Evolutionary conservation across 2,113 vertebrate species (phyloP), one percentile per base, ranked within the genome.

Genomic region (Dascyllus trimaculatus): DNA sequence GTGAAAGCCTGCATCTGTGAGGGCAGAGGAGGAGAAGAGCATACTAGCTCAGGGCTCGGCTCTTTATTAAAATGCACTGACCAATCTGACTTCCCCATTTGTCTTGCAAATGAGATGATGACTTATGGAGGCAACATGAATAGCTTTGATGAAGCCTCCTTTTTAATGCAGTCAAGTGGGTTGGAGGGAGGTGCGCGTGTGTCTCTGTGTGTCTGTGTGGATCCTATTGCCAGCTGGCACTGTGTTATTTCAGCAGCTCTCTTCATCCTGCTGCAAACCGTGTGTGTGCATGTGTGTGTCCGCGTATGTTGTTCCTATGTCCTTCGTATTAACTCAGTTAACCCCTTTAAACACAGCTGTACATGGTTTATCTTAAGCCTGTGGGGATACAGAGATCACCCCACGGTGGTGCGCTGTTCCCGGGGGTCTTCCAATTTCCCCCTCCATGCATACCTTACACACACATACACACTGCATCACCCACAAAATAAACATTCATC

Each of bases 31-130:
- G 67, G 25, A 62, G 43, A 38, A 14, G 67, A 66, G 49, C 67
- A 72, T 9, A 24, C 22, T 22, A 9, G 67, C 53, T 64, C 11
- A 13, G 61, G 65, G 70, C 54, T 72, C 43, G 59, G 67, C 73
- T 85, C 79, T 88, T 89, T 87, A 89, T 90, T 85, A 77, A 85
- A 91, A 88, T 77, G 78, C 84, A 76, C 87, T 88, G 89, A 85
- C 85, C 90, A 85, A 67, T 79, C 76, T 87, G 77, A 90, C 86
- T 86, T 69, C 32, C 26, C 64, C 76, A 86, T 92, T 91, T 92
- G 92, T 94, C 90, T 92, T 94, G 88, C 90, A 94, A 93, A 94
- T 93, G 89, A 91, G 93, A 92, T 66, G 81, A 87, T 88, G 88
- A 90, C 85, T 91, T 89, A 86, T 84, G 78, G 85, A 90, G 79